Evolutionary conservation across 2,888 invertebrate genomes (phyloP).

Genomic region (Drosophila lutescens): DNA sequence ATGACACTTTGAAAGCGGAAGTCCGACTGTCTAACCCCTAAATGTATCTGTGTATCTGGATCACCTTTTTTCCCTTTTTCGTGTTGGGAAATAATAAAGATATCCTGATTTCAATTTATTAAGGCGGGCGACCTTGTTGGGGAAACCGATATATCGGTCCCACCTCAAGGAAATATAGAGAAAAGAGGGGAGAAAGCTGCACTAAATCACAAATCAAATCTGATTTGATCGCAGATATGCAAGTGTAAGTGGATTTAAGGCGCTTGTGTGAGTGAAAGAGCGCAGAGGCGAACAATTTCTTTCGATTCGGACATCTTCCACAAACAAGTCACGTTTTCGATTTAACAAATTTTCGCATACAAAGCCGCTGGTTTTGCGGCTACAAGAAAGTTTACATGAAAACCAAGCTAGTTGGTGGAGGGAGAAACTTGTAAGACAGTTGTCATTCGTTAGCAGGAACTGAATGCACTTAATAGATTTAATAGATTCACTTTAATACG

Average conservation of each 20-base stretch:
- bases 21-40: slow-evolving; percentile 14
- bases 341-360: slow-evolving; percentile 78
- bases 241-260: slow-evolving; percentile 21
- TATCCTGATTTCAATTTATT: slow-evolving; percentile 73
- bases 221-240: slow-evolving; percentile 48
- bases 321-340: slow-evolving; percentile 79
- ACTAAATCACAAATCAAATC: slow-evolving; percentile 57
- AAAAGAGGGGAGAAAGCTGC: slow-evolving; percentile 60
- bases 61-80: slow-evolving; percentile 13
- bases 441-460: not conserved
- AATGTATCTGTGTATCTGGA: slow-evolving; percentile 11
- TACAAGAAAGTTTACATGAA: slow-evolving; percentile 71
- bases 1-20: slow-evolving; percentile 34
- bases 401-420: slow-evolving; percentile 48
- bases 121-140: slow-evolving; percentile 67
- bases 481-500: too few species aligned
- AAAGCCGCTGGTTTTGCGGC: slow-evolving; percentile 51
- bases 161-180: not conserved
- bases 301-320: slow-evolving; percentile 45
- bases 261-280: slow-evolving; percentile 12
- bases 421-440: slow-evolving; percentile 8
- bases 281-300: slow-evolving; percentile 29
- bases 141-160: slow-evolving; percentile 54
- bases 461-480: too few species aligned
- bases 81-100: slow-evolving; percentile 59